Evolutionary conservation across 2,888 invertebrate genomes (phyloP).

Genomic region (Drosophila antonietae): DNA sequence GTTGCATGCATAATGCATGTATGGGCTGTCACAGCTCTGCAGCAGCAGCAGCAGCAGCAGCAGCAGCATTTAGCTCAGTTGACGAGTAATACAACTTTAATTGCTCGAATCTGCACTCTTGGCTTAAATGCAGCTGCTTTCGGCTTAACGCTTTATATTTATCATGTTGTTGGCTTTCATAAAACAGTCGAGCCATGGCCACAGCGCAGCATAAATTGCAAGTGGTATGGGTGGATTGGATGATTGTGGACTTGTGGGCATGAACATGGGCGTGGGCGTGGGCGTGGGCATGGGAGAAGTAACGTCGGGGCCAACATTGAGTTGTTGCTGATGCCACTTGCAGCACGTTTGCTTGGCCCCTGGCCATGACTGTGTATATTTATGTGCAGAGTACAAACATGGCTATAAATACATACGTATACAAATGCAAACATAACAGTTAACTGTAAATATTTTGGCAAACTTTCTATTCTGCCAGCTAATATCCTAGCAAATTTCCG

Average conservation of each 20-base stretch:
- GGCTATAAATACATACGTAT: slow-evolving; percentile 8
- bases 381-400: slow-evolving; percentile 15
- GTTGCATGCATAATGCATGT: slow-evolving; percentile 43
- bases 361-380: slow-evolving; percentile 29
- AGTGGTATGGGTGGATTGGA: not conserved
- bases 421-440: slow-evolving; percentile 29
- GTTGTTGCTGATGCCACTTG: slow-evolving; percentile 44
- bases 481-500: slow-evolving; percentile 64
- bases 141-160: slow-evolving; percentile 39
- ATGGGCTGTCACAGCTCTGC: not conserved
- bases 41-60: not conserved
- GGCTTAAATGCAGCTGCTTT: slow-evolving; percentile 20
- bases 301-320: slow-evolving; percentile 15
- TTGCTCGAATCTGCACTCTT: slow-evolving; percentile 42
- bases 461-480: slow-evolving; percentile 46
- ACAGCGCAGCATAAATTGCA: slow-evolving; percentile 20
- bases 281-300: no score
- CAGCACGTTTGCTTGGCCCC: slow-evolving; percentile 30
- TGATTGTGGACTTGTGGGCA: not conserved
- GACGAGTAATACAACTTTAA: slow-evolving; percentile 21
- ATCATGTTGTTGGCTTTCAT: slow-evolving; percentile 32
- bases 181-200: slow-evolving; percentile 29
- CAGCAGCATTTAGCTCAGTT: not conserved
- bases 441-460: slow-evolving; percentile 50
- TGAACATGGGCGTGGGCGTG: not conserved